A percentile compares a stretch with the other conserved stretches of the same genome.
phyloP scores from a whole-genome alignment of 2,797 vertebrate species.

The Hipposideros larvatus region DNA sequence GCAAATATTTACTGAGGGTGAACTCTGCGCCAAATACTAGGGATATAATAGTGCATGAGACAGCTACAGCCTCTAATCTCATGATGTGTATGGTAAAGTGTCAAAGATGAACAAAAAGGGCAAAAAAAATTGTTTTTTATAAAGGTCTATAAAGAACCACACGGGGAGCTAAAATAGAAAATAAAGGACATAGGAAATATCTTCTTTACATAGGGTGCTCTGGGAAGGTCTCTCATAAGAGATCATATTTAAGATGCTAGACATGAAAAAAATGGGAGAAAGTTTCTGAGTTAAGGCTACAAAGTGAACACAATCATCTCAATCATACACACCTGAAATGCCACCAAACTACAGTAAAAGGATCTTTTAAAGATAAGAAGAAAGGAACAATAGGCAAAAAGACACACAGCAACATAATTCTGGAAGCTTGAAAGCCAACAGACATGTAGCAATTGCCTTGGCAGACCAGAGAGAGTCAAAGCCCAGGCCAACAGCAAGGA shows the following conservation, averaged over 20 bases:
- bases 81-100: background rate
- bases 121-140: background rate
- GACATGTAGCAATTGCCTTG: background rate
- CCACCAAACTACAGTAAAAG: background rate
- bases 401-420: background rate
- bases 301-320: constrained; percentile 11
- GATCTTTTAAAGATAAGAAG: background rate
- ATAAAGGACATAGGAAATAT: background rate
- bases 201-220: background rate
- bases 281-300: background rate
- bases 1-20: background rate
- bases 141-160: constrained; percentile 4
- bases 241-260: background rate
- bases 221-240: background rate
- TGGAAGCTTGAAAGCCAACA: background rate
- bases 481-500: background rate
- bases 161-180: background rate
- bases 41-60: background rate
- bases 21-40: background rate
- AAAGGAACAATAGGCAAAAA: background rate
- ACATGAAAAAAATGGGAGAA: background rate
- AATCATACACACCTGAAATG: background rate
- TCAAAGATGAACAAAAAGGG: background rate
- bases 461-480: background rate
- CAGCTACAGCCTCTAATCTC: background rate